Percentiles rank a stretch among this genome's conserved stretches.
Evolutionary conservation across 1,140 invertebrate species (phyloP).

Genomic region (Oryzaephilus surinamensis): DNA sequence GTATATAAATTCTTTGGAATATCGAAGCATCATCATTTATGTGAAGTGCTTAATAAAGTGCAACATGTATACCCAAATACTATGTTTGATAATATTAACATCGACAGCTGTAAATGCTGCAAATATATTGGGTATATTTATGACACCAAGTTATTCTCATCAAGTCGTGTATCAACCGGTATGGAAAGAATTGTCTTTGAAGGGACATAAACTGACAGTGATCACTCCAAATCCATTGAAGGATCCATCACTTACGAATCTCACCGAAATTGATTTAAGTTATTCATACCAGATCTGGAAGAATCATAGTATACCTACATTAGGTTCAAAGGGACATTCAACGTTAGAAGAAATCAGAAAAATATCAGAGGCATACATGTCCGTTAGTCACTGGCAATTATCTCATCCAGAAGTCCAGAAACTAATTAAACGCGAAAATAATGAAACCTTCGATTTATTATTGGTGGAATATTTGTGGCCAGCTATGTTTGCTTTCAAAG

Average conservation of each 20-base stretch:
- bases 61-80: too few relatives aligned
- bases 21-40: too few relatives aligned
- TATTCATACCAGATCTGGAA: slow-evolving; percentile 14
- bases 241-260: slow-evolving; percentile 18
- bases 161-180: slow-evolving; percentile 40
- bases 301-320: slow-evolving; percentile 11
- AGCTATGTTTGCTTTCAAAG: slow-evolving; percentile 14
- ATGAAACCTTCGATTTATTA: slow-evolving; percentile 12
- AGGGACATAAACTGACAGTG: slow-evolving; percentile 23
- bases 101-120: slow-evolving; percentile 21
- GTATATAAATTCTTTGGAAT: too few relatives aligned
- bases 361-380: slow-evolving; percentile 8
- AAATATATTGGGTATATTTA: slow-evolving; percentile 41
- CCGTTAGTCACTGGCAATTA: slow-evolving; percentile 3
- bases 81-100: too few relatives aligned
- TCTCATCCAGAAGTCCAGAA: slow-evolving; percentile 11
- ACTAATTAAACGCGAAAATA: slow-evolving; percentile 13
- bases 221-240: slow-evolving; percentile 23
- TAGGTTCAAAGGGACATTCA: slow-evolving; percentile 10
- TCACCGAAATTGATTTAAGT: slow-evolving; percentile 25
- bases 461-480: slow-evolving; percentile 21
- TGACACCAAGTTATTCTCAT: slow-evolving; percentile 44
- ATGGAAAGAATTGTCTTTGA: slow-evolving; percentile 24
- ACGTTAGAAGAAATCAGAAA: slow-evolving; percentile 1
- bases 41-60: too few relatives aligned